Percentiles rank a stretch among this genome's conserved stretches.
Conservation (phyloP, 2,797 vertebrate species). For the Oreortyx pictus region DNA sequence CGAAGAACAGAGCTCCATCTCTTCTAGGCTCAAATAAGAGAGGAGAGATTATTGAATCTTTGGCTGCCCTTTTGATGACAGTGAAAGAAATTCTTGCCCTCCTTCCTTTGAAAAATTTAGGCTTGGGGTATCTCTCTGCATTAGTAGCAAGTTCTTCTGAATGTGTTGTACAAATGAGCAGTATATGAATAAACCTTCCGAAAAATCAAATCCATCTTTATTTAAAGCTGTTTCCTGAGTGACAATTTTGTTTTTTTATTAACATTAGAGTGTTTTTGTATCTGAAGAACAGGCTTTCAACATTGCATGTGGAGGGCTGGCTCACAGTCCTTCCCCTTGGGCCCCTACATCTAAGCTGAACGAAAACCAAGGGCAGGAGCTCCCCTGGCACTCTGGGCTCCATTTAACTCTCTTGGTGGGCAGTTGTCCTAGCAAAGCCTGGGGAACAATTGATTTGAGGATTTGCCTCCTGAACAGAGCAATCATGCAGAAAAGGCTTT, state of each 20-base stretch:
- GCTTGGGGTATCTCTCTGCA: background rate
- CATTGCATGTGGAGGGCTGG: background rate
- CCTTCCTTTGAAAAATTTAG: background rate
- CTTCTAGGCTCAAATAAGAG: background rate
- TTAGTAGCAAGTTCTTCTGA: background rate
- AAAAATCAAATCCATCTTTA: background rate
- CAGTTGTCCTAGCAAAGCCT: background rate
- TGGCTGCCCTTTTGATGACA: background rate
- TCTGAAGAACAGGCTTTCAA: background rate
- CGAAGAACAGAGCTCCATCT: constrained; percentile 11
- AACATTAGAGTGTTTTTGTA: background rate
- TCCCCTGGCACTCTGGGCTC: background rate
- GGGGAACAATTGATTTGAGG: background rate
- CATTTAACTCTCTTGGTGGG: background rate
- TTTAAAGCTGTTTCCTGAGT: background rate
- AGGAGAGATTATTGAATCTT: background rate
- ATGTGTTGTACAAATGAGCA: background rate
- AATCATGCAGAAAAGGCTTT: background rate
- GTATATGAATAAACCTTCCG: background rate
- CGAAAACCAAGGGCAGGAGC: background rate
- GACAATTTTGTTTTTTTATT: background rate
- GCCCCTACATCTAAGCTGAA: background rate
- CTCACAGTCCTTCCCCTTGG: background rate
- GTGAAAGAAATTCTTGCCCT: background rate
- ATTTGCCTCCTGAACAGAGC: background rate